A percentile compares a stretch with the other conserved stretches of the same genome.
Evolutionary conservation across 2,888 invertebrate species (phyloP).

Genomic region (Eilema caniola): DNA sequence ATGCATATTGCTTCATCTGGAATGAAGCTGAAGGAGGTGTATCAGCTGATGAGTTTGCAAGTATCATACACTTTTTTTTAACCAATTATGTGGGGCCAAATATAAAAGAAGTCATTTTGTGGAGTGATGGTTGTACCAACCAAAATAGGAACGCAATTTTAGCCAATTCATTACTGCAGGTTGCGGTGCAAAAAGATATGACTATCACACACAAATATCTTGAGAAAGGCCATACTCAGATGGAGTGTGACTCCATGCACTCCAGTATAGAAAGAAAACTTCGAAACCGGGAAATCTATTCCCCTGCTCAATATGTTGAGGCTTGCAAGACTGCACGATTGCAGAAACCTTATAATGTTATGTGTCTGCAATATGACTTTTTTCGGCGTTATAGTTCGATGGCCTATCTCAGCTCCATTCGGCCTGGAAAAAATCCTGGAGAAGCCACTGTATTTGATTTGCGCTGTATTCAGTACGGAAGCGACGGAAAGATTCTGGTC

Average conservation of each 20-base stretch:
- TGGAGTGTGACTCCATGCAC: not conserved
- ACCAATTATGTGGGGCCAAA: not conserved
- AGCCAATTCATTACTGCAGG: not conserved
- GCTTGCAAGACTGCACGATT: not conserved
- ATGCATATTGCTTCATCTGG: no score
- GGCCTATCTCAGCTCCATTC: not conserved
- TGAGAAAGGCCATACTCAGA: not conserved
- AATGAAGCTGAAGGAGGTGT: no score
- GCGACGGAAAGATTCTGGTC: not conserved
- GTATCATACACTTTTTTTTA: constrained; percentile 3
- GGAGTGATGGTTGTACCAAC: not conserved
- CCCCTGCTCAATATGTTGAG: not conserved
- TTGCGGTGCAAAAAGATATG: not conserved
- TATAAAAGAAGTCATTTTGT: not conserved
- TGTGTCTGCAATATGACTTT: no score
- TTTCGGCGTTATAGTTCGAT: no score
- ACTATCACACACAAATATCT: not conserved
- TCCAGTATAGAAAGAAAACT: not conserved
- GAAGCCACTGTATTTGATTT: not conserved
- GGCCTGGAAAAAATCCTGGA: not conserved
- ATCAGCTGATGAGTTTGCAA: constrained; percentile 4
- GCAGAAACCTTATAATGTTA: not conserved
- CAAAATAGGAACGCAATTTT: not conserved
- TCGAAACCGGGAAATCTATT: not conserved
- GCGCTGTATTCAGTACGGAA: not conserved